phyloP scores from a whole-genome alignment of 2,888 invertebrate genomes.

The Dryomyza anilis region DNA sequence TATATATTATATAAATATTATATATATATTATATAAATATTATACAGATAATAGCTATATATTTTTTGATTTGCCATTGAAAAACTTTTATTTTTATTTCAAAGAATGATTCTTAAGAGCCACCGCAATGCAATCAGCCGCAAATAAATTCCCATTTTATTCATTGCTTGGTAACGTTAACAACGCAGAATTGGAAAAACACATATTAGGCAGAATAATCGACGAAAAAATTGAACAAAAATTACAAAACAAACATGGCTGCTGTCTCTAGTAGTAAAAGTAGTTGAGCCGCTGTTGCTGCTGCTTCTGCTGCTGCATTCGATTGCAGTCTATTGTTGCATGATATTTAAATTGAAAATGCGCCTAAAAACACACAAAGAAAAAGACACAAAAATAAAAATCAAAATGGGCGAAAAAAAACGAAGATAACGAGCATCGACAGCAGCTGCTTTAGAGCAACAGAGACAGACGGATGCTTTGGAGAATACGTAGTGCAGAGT shows the following conservation, averaged over 20 bases:
- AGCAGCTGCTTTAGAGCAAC: not conserved
- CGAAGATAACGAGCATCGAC: conserved; percentile 8
- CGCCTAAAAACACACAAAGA: conserved; percentile 12
- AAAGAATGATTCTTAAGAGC: no score
- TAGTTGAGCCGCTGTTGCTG: conserved; percentile 1
- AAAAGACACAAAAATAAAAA: not conserved
- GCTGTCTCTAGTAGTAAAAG: not conserved
- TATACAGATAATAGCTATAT: no score
- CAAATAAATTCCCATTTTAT: no score
- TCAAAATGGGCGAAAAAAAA: not conserved
- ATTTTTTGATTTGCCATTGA: no score
- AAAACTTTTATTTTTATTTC: no score
- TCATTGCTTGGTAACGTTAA: no score
- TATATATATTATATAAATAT: no score
- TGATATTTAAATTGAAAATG: conserved; percentile 19
- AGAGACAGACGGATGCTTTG: no score
- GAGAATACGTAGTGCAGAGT: no score
- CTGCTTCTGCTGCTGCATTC: not conserved
- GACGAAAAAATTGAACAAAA: not conserved
- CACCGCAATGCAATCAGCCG: no score
- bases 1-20: no score
- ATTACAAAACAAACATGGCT: not conserved
- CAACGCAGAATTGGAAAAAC: no score
- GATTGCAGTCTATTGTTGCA: conserved; percentile 1
- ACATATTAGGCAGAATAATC: not conserved